Percentiles rank a stretch among this genome's conserved stretches.
phyloP scores from a whole-genome alignment of 2,888 invertebrate species.

The Ypsolopha scabrella region DNA sequence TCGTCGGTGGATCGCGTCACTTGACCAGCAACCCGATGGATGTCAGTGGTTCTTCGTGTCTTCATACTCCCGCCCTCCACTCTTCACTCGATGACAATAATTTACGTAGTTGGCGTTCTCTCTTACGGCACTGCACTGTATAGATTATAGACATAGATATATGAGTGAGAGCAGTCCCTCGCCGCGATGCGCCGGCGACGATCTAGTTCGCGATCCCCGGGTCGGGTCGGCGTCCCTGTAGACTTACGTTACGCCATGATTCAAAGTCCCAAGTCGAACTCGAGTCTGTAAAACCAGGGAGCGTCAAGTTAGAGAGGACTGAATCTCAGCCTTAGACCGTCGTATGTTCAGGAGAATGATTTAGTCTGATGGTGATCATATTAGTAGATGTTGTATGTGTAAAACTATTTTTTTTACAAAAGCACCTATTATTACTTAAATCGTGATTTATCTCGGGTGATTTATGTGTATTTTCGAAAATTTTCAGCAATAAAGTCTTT shows the following conservation, averaged over 20 bases:
- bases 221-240: too few relatives aligned
- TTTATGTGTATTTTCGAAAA: slow-evolving; percentile 41
- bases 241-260: too few relatives aligned
- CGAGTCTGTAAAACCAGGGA: too few relatives aligned
- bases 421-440: slow-evolving; percentile 27
- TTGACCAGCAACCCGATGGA: too few relatives aligned
- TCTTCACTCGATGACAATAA: slow-evolving; percentile 37
- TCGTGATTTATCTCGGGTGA: slow-evolving; percentile 35
- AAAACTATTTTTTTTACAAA: slow-evolving; percentile 28
- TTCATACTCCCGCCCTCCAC: not conserved
- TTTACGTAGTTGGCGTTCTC: slow-evolving; percentile 32
- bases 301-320: too few relatives aligned
- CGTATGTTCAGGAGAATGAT: too few relatives aligned
- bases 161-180: slow-evolving; percentile 9
- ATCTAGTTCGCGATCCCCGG: too few relatives aligned
- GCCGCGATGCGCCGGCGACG: not conserved
- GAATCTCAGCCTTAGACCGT: too few relatives aligned
- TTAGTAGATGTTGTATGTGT: slow-evolving; percentile 8
- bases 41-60: too few relatives aligned
- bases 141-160: slow-evolving; percentile 3
- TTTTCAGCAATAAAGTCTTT: slow-evolving; percentile 20
- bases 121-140: slow-evolving; percentile 9
- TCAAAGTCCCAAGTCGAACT: too few relatives aligned
- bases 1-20: too few relatives aligned
- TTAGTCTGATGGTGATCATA: too few relatives aligned